These are phyloP conservation scores for Mormyrops attenuatus DNA, from an alignment of 2,797 vertebrate genomes.

Conservation along the genomic window DNA sequence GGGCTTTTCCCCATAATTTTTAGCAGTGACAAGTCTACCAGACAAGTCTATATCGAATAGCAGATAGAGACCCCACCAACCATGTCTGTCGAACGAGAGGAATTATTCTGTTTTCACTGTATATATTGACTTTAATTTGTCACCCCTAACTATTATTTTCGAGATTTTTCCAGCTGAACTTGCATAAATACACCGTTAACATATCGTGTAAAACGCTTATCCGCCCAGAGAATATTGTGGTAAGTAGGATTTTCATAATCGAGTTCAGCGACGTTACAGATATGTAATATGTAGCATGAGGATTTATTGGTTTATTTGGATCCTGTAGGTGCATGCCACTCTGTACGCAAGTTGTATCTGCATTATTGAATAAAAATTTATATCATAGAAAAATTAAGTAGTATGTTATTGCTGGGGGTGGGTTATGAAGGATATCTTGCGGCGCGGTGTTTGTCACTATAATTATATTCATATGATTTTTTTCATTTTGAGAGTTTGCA, in stretches of 20 bases:
- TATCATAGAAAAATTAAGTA: neutral
- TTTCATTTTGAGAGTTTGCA: neutral
- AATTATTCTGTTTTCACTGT: neutral
- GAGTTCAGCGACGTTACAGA: neutral
- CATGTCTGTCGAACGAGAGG: neutral
- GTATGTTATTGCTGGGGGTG: neutral
- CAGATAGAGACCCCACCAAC: neutral
- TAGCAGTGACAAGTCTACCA: neutral
- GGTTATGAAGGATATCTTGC: neutral
- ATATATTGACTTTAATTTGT: neutral
- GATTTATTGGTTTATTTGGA: neutral
- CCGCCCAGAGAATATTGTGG: neutral
- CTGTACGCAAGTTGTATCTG: neutral
- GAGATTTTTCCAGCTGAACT: neutral
- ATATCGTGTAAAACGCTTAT: neutral
- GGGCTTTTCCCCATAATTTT: neutral
- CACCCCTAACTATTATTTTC: neutral
- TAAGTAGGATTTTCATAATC: neutral
- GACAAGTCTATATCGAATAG: neutral
- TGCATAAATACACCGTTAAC: neutral
- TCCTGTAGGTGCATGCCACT: neutral
- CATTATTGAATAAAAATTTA: neutral
- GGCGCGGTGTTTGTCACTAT: neutral
- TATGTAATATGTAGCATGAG: neutral
- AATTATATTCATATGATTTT: neutral